Base-by-base conservation (phyloP, 2,113 vertebrate genomes). In the Vanacampus margaritifer region DNA sequence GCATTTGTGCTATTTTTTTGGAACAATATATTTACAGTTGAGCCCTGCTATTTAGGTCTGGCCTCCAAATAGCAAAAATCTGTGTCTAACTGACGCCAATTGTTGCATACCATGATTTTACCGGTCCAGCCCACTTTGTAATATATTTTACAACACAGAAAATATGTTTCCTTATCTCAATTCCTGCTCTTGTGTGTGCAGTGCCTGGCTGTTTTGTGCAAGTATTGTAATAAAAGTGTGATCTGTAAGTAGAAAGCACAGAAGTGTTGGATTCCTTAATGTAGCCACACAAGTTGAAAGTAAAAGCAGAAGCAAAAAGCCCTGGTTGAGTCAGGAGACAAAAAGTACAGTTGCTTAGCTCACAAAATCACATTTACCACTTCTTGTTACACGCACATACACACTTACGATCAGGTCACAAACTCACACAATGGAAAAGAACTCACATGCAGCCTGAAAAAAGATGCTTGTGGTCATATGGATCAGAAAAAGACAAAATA, bases 251-350 rank as follows among this genome's bases (percentile, higher is more conserved):
- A 65, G 73, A 79, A 84, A 73, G 36, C 43, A n/a, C 8, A 9
- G 48, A 5, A 51, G 8, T 10, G 48, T 51, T 21, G 3, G 4
- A 54, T 72, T 84, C 78, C 80, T 54, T 6, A 10, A 84, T 84
- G 79, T 60, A 68, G 71, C 2, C 58, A 78, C 48, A 69, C 26
- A 24, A 46, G 4, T 26, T 59, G 24, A 80, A 86, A 87, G 74
- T 76, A 79, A 82, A 82, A 88, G 69, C 71, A 51, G 60, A 68
- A 79, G 63, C 68, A 36, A 10, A 69, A 48, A 14, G 41, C 67
- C 3, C 14, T 37, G 23, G 46, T 17, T 58, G 32, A 60, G 24
- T 61, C 45, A 70, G 61, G 24, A 69, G 76, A 32, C 74, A 43
- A 63, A 81, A 76, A 77, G 68, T 76, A 61, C 76, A 61, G 24